phyloP scores from a whole-genome alignment of 2,113 vertebrate species.

The Scalopus aquaticus region DNA sequence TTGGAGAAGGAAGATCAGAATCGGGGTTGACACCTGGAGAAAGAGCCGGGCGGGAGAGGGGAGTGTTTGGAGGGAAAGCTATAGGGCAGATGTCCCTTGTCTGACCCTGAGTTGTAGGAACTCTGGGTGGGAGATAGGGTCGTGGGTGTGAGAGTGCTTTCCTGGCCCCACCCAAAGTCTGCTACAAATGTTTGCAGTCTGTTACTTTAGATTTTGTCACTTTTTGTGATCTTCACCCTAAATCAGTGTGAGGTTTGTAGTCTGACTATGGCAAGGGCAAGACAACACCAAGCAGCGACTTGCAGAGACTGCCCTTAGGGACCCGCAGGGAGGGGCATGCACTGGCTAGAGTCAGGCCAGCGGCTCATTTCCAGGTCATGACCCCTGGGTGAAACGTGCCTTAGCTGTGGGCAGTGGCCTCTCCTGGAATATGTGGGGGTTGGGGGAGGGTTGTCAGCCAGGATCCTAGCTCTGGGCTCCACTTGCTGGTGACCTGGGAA shows the following conservation, averaged over 20 bases:
- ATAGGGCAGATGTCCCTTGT: not conserved
- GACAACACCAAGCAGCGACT: not conserved
- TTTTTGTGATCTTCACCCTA: not conserved
- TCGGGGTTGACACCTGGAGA: not conserved
- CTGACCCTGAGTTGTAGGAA: not conserved
- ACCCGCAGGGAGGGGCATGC: not conserved
- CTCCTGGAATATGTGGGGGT: not conserved
- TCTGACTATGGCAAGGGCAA: not conserved
- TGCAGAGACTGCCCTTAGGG: not conserved
- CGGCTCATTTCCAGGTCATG: constrained; percentile 67
- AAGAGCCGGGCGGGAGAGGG: not conserved
- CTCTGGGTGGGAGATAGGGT: not conserved
- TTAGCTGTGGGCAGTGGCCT: not conserved
- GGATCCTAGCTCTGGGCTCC: not conserved
- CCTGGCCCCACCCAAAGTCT: not conserved
- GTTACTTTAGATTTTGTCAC: not conserved
- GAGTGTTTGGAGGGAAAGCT: not conserved
- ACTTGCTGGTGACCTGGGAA: not conserved
- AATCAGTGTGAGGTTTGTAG: not conserved
- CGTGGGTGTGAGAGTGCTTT: not conserved
- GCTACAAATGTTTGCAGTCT: not conserved
- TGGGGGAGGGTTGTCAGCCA: not conserved
- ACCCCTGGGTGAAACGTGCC: constrained; percentile 46
- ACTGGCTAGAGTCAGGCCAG: not conserved
- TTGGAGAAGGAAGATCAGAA: not conserved